A percentile compares a stretch with the other conserved stretches of the same genome.
Evolutionary conservation across 1,140 invertebrate genomes (phyloP).

Genomic region (Polypedilum pembai): DNA sequence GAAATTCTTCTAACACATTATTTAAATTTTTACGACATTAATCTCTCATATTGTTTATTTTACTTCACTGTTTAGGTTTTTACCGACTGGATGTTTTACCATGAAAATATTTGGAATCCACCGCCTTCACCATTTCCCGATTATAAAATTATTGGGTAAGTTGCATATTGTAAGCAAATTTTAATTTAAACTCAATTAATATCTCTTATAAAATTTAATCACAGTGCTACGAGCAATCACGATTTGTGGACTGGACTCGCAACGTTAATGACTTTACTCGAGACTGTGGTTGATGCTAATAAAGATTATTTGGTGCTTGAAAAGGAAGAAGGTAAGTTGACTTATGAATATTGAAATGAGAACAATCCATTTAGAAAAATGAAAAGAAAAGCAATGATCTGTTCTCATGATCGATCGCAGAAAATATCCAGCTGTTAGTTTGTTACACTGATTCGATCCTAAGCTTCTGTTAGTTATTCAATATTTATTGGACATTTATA

Average conservation of each 20-base stretch:
- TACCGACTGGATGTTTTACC: constrained; percentile 87
- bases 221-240: constrained; percentile 52
- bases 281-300: constrained; percentile 54
- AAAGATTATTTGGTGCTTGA: constrained; percentile 27
- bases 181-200: not conserved
- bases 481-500: no score
- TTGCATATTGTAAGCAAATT: constrained; percentile 33
- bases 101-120: constrained; percentile 74
- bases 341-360: no score
- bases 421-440: no score
- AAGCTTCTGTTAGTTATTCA: no score
- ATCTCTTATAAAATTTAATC: no score
- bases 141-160: constrained; percentile 73
- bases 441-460: no score
- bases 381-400: no score
- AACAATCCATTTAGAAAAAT: no score
- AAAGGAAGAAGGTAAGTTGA: not conserved
- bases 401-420: no score
- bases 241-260: constrained; percentile 74
- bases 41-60: not conserved
- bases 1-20: constrained; percentile 32
- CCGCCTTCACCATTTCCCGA: constrained; percentile 65
- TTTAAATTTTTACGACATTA: constrained; percentile 31
- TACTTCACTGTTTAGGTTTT: constrained; percentile 56
- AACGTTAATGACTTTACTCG: constrained; percentile 63